Evolutionary conservation across 2,113 vertebrate species (phyloP).

Genomic region (Euleptes europaea): DNA sequence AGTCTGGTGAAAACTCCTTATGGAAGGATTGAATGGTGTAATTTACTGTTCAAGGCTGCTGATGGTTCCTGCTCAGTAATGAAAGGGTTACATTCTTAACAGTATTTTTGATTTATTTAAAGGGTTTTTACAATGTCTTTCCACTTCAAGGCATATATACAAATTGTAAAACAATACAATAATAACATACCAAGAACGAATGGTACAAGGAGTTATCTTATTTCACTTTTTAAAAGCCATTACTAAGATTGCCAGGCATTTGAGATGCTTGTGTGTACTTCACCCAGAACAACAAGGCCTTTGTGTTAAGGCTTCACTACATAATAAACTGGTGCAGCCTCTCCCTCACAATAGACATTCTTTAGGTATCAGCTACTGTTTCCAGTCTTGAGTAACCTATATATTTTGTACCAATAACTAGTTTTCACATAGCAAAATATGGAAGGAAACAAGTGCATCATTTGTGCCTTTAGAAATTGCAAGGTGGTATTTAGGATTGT

Average conservation of each 20-base stretch:
- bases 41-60: neutral
- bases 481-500: neutral
- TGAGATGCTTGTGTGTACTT: neutral
- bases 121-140: neutral
- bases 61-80: neutral
- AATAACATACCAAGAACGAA: neutral
- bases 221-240: neutral
- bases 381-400: neutral
- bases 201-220: neutral
- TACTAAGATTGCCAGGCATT: neutral
- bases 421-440: neutral
- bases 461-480: neutral
- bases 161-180: neutral
- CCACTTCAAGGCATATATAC: neutral
- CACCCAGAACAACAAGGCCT: neutral
- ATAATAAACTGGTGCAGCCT: neutral
- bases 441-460: neutral
- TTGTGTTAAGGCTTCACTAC: neutral
- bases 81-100: neutral
- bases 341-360: neutral
- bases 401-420: neutral
- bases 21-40: neutral
- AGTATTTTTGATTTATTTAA: neutral
- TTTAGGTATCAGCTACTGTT: neutral
- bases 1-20: neutral